phyloP scores from a whole-genome alignment of 2,797 vertebrate genomes.

The Lepus oiostolus region DNA sequence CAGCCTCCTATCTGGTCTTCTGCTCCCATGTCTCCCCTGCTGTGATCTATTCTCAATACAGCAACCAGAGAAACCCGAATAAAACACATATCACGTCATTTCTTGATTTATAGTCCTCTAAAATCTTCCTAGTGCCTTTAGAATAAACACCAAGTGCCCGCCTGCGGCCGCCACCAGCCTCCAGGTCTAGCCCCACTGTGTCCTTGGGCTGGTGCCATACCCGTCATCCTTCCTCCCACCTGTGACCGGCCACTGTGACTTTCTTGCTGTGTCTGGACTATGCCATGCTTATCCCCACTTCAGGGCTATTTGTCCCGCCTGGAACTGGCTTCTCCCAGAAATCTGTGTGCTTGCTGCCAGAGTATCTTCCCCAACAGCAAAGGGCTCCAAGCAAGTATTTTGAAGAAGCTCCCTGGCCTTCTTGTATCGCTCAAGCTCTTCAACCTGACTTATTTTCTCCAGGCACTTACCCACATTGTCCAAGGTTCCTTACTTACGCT shows the following conservation, averaged over 20 bases:
- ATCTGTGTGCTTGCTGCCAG: neutral
- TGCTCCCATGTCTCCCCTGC: neutral
- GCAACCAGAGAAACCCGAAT: neutral
- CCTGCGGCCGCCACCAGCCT: neutral
- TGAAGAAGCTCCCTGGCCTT: neutral
- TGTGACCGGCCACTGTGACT: neutral
- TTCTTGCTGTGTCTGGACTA: neutral
- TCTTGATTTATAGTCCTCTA: neutral
- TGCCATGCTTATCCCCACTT: neutral
- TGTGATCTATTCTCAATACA: neutral
- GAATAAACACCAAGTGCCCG: neutral
- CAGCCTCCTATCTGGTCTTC: neutral
- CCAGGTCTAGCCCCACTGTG: neutral
- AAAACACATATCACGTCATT: neutral
- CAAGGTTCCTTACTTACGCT: neutral
- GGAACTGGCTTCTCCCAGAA: neutral
- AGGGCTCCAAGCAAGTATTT: neutral
- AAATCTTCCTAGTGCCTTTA: neutral
- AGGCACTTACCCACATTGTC: neutral
- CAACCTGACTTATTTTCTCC: conserved; percentile 27
- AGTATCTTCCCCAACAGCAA: conserved; percentile 18
- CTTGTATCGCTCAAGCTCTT: neutral
- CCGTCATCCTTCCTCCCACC: neutral
- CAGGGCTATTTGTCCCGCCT: conserved; percentile 16
- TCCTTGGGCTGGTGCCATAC: neutral